phyloP scores from a whole-genome alignment of 2,797 vertebrate species.

The Centropyge bicolor region DNA sequence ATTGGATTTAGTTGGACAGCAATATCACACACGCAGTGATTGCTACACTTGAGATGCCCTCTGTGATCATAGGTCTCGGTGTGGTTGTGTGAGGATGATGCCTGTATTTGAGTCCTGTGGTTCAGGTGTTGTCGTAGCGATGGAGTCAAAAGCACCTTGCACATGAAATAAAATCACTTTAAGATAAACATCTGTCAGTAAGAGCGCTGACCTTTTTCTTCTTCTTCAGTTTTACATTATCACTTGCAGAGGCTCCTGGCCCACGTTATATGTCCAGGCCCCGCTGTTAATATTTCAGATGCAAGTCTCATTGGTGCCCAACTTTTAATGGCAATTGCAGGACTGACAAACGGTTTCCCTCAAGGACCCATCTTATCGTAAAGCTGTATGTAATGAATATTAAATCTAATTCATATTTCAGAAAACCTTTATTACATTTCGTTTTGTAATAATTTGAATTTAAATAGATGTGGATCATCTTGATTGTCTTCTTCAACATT shows the following conservation, averaged over 20 bases:
- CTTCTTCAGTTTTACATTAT: neutral
- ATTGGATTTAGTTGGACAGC: slow-evolving; percentile 38
- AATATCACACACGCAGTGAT: slow-evolving; percentile 20
- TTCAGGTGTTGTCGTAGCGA: neutral
- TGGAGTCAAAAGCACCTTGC: neutral
- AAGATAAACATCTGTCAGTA: neutral
- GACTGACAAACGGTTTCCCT: neutral
- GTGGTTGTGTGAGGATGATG: neutral
- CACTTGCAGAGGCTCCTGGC: neutral
- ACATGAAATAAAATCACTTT: neutral
- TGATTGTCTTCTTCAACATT: neutral
- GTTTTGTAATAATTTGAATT: neutral
- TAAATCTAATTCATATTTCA: neutral
- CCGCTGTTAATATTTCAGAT: neutral
- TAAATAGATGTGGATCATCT: neutral
- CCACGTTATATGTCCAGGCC: neutral
- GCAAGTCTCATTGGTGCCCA: neutral
- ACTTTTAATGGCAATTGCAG: neutral
- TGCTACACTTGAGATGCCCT: slow-evolving; percentile 7
- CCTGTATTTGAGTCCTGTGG: neutral
- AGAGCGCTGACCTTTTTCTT: no score
- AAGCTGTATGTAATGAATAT: neutral
- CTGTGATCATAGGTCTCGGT: neutral
- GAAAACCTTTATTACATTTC: neutral
- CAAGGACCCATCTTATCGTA: neutral